A percentile compares a stretch with the other conserved stretches of the same genome.
These are phyloP conservation scores for Ectemnius cavifrons DNA, from an alignment of 2,888 invertebrate genomes.

Conservation along the genomic window DNA sequence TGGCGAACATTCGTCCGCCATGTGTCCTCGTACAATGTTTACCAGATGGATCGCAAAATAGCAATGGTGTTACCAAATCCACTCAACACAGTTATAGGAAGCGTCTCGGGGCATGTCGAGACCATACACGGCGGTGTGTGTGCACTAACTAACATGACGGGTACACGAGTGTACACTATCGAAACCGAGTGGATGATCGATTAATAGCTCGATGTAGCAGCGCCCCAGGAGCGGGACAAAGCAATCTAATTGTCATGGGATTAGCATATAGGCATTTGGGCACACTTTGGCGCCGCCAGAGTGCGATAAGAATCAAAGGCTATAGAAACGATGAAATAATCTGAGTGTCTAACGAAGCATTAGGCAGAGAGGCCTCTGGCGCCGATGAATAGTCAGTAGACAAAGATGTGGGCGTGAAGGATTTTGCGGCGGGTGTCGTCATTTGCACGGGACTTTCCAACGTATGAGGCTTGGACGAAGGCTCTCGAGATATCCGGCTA, in stretches of 20 bases:
- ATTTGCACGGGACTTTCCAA: constrained; percentile 14
- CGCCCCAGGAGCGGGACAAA: background rate
- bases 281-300: background rate
- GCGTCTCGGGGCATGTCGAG: no score
- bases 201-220: background rate
- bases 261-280: background rate
- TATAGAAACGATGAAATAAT: background rate
- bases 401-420: constrained; percentile 45
- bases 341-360: background rate
- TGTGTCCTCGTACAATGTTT: no score
- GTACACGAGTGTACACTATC: no score
- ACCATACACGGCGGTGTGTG: no score
- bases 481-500: constrained; percentile 39
- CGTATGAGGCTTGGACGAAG: constrained; percentile 21
- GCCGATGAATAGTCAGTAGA: constrained; percentile 36
- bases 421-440: constrained; percentile 29
- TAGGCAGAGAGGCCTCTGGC: background rate
- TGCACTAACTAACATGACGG: no score
- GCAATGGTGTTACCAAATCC: no score
- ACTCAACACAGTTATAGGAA: no score
- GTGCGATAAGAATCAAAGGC: no score
- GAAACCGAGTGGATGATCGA: no score
- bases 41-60: no score
- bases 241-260: constrained; percentile 4
- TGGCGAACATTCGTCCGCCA: background rate